Conservation (phyloP, 2,797 vertebrate genomes). For the Lithobates sylvaticus region DNA sequence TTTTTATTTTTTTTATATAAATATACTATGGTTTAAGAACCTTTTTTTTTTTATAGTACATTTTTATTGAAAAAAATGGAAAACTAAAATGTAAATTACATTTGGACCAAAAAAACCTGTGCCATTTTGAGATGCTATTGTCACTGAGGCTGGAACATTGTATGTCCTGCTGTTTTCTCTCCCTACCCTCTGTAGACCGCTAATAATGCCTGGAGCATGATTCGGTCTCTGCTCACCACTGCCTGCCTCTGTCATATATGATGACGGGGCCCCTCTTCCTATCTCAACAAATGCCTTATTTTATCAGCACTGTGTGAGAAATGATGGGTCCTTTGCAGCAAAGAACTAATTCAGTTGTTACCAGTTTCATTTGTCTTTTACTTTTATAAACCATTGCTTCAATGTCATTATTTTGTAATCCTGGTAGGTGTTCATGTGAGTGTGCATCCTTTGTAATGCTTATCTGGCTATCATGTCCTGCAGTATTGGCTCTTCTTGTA, state of each 20-base stretch:
- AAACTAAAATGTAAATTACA: conserved; percentile 68
- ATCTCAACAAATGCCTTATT: conserved; percentile 54
- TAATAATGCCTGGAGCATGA: conserved; percentile 58
- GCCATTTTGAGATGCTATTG: conserved; percentile 67
- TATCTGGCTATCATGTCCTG: not conserved
- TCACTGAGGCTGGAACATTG: conserved; percentile 67
- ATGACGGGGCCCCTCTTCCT: conserved; percentile 36
- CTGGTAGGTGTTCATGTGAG: not conserved
- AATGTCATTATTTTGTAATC: not conserved
- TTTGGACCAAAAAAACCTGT: conserved; percentile 80
- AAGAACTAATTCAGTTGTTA: not conserved
- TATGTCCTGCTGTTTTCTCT: conserved; percentile 66
- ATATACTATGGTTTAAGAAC: conserved; percentile 56
- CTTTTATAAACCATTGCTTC: not conserved
- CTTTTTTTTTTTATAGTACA: conserved; percentile 55
- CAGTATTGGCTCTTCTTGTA: too few species aligned
- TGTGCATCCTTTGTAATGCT: not conserved
- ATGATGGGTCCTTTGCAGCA: conserved; percentile 19
- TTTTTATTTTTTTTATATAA: conserved; percentile 40
- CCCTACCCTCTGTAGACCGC: conserved; percentile 31
- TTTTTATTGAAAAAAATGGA: conserved; percentile 64
- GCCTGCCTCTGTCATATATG: conserved; percentile 37
- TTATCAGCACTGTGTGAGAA: conserved; percentile 25
- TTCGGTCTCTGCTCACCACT: conserved; percentile 45
- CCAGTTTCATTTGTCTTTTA: not conserved